These are phyloP conservation scores for Trachops cirrhosus DNA, from an alignment of 2,797 vertebrate species.

Conservation along the genomic window DNA sequence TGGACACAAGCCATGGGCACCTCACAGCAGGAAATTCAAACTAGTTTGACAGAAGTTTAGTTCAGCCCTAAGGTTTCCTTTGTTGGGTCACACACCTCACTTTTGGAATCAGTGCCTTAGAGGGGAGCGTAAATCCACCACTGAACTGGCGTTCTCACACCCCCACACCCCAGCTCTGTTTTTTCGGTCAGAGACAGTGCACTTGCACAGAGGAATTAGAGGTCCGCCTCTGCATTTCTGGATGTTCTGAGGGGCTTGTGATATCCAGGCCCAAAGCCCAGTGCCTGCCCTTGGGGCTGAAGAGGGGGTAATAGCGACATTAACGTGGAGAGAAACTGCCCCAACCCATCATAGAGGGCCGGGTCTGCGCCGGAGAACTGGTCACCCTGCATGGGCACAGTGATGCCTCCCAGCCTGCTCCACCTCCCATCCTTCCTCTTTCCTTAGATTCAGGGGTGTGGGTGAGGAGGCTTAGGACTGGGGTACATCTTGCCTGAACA, in stretches of 20 bases:
- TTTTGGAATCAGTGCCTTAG: not conserved
- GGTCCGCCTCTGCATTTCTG: not conserved
- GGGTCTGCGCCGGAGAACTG: not conserved
- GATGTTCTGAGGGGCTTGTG: not conserved
- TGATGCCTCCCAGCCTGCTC: not conserved
- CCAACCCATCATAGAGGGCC: accelerated
- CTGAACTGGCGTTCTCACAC: accelerated
- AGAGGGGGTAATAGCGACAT: not conserved
- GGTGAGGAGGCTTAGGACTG: not conserved
- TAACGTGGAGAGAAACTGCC: not conserved
- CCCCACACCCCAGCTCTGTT: not conserved
- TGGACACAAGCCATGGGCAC: not conserved
- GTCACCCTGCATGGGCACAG: not conserved
- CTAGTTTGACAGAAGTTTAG: not conserved
- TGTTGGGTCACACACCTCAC: not conserved
- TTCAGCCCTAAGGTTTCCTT: not conserved
- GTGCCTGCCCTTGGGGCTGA: not conserved
- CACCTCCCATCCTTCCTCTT: not conserved
- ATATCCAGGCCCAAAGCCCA: not conserved
- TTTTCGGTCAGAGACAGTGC: not conserved
- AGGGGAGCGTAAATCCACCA: not conserved
- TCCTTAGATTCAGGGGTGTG: not conserved
- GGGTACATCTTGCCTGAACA: not conserved
- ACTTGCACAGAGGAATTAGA: not conserved
- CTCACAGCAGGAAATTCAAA: not conserved